Conservation (phyloP, 2,888 invertebrate species). For the Carcina quercana region DNA sequence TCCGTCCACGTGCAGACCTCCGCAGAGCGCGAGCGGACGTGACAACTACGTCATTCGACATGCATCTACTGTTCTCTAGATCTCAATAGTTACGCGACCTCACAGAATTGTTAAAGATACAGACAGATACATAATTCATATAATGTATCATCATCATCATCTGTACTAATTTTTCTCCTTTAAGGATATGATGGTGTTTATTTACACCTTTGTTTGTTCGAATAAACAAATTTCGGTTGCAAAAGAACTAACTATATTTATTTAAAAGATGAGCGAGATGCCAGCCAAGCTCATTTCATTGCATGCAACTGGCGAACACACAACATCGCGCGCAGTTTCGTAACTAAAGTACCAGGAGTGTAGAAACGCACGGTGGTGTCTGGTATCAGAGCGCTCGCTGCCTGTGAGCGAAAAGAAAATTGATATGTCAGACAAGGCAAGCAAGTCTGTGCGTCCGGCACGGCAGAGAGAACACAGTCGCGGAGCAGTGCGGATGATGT, state of each 20-base stretch:
- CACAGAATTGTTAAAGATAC: too few relatives aligned
- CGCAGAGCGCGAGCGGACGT: slow-evolving; percentile 49
- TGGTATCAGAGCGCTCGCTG: slow-evolving; percentile 28
- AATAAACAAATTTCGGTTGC: too few relatives aligned
- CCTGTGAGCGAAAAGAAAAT: slow-evolving; percentile 55
- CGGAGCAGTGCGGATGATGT: slow-evolving; percentile 4
- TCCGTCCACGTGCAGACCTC: slow-evolving; percentile 57
- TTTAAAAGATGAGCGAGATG: too few relatives aligned
- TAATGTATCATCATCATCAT: too few relatives aligned
- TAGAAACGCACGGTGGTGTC: slow-evolving; percentile 39
- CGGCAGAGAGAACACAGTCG: slow-evolving; percentile 18
- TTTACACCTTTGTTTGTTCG: too few relatives aligned
- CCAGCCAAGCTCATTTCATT: too few relatives aligned
- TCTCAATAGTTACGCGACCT: too few relatives aligned
- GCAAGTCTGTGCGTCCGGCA: slow-evolving; percentile 39
- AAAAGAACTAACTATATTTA: too few relatives aligned
- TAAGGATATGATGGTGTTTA: too few relatives aligned
- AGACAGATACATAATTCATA: too few relatives aligned
- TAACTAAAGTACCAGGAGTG: slow-evolving; percentile 64
- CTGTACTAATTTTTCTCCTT: too few relatives aligned
- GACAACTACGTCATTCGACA: slow-evolving; percentile 25
- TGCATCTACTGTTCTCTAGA: slow-evolving; percentile 24
- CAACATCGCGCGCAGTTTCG: slow-evolving; percentile 64
- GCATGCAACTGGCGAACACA: too few relatives aligned
- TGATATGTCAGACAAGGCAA: slow-evolving; percentile 62